Base-by-base conservation (phyloP, 2,888 invertebrate species). In the Didymodactylos carnosus region DNA sequence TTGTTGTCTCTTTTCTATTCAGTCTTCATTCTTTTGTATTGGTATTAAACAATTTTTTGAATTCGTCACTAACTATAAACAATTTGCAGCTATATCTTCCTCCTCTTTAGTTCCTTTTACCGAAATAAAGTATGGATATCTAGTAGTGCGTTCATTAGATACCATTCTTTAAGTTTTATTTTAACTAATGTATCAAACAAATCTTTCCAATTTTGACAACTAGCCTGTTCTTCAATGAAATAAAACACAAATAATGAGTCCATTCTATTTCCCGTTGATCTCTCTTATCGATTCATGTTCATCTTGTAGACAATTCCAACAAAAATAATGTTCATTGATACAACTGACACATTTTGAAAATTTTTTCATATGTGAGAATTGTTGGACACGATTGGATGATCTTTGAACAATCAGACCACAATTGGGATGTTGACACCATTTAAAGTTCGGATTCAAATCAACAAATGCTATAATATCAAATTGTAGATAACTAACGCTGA, bases 391-490 rank as follows among this genome's bases (percentile, higher is more conserved):
- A 73, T 81, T 81, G 40, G 76, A 77, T 4, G 80, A 79, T 27
- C 79, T 78, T 72, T 76, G 76, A 2, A 88, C 88, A 13, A 88
- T 88, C 77, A 87, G 82, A 7, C 87, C 88, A 81, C 88, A 88
- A 14, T 87, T 88, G 39, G 88, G 87, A 78, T 85, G 86, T 5
- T 88, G 88, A 79, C 88, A 88, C 88, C 88, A 88, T 81, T 88
- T 88, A 77, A 88, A 88, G 77, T 85, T 85, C 76, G 88, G 87
- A 80, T 88, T 88, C 77, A 87, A 87, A 78, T 88, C 88, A 62
- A 88, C 88, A 82, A 88, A 88, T 6, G 88, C 88, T 88, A 88
- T 87, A 76, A 88, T 88, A 81, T 88, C 88, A 81, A 88, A 88
- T 79, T 88, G 88, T 27, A 88, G 83, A 80, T 88, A n/a, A n/a